These are phyloP conservation scores for Zenarchopterus dispar DNA, from an alignment of 2,797 vertebrate species.

Conservation along the genomic window DNA sequence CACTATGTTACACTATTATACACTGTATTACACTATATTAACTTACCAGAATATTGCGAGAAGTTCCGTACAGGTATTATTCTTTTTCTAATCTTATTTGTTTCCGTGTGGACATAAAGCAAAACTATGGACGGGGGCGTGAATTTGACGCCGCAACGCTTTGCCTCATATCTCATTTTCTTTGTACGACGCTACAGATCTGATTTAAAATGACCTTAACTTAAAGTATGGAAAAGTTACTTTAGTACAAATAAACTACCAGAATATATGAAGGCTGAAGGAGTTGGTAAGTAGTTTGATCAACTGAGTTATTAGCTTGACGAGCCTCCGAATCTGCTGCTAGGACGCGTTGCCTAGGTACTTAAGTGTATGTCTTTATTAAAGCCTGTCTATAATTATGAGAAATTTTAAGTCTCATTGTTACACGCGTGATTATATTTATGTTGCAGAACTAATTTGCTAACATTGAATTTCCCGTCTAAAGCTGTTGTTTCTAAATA, in stretches of 20 bases:
- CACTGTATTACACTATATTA: not conserved
- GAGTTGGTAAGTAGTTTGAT: too few relatives aligned
- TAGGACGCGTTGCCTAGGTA: too few relatives aligned
- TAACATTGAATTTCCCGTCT: not conserved
- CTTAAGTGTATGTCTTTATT: not conserved
- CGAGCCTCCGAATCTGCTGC: too few relatives aligned
- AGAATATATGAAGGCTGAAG: too few relatives aligned
- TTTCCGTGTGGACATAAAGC: constrained; percentile 83
- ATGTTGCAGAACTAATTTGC: not conserved
- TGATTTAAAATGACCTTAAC: not conserved
- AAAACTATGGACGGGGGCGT: constrained; percentile 89
- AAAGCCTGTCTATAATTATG: constrained; percentile 22
- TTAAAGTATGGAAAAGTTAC: too few relatives aligned
- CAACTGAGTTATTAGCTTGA: too few relatives aligned
- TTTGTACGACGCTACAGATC: not conserved
- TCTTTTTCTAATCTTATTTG: constrained; percentile 83
- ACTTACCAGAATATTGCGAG: constrained; percentile 88
- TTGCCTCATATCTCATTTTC: constrained; percentile 83
- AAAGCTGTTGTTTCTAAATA: too few relatives aligned
- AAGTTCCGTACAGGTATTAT: constrained; percentile 92
- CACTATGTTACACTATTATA: too few relatives aligned
- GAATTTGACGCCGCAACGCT: constrained; percentile 90
- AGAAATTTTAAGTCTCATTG: not conserved
- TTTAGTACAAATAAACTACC: not conserved
- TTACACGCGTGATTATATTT: not conserved